phyloP scores from a whole-genome alignment of 2,113 vertebrate genomes.

The Takifugu bimaculatus region DNA sequence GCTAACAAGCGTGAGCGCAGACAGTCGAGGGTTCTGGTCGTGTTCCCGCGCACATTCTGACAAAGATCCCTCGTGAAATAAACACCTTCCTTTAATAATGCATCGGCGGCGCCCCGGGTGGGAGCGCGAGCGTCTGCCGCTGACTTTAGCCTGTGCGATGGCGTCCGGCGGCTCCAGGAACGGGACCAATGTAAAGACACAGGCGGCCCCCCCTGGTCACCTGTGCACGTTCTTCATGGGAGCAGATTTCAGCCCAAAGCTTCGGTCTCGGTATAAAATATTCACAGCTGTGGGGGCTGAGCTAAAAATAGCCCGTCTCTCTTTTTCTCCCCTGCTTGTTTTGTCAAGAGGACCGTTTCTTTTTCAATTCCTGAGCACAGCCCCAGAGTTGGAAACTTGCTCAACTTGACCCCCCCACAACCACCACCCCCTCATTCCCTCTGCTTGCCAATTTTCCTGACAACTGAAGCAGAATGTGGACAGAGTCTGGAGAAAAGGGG shows the following conservation, averaged over 20 bases:
- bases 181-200: too few species aligned
- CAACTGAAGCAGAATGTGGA: constrained; percentile 71
- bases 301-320: constrained; percentile 61
- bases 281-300: constrained; percentile 35
- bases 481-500: constrained; percentile 25
- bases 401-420: constrained; percentile 47
- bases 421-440: constrained; percentile 32
- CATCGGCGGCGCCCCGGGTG: neutral
- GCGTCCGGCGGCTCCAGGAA: neutral
- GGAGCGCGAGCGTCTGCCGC: constrained; percentile 30
- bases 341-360: constrained; percentile 55
- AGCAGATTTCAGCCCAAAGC: neutral
- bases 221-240: neutral
- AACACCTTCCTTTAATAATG: constrained; percentile 40
- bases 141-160: constrained; percentile 37
- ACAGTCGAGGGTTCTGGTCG: constrained; percentile 17
- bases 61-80: constrained; percentile 38
- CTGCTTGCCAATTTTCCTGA: constrained; percentile 71
- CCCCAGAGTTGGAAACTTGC: constrained; percentile 54
- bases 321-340: constrained; percentile 35
- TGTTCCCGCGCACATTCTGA: neutral
- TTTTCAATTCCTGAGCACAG: constrained; percentile 36
- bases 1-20: constrained; percentile 20
- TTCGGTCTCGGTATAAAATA: constrained; percentile 27
- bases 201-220: too few species aligned